Evolutionary conservation across 2,797 vertebrate species (phyloP), one percentile per base, ranked within the genome.

Genomic region (Trachurus trachurus): DNA sequence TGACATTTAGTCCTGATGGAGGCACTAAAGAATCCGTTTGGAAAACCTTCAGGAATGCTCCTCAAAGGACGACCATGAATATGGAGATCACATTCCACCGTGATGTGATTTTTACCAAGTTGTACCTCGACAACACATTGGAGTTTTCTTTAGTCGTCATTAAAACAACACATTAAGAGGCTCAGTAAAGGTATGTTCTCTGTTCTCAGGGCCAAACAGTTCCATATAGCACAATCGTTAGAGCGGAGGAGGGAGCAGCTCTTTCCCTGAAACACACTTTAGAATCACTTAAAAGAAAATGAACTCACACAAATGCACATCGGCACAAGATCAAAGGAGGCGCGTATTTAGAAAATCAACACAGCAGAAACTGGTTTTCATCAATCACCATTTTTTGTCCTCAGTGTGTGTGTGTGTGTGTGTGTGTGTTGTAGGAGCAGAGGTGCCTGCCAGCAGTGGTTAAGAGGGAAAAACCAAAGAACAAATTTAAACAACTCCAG

Each of bases 401-500:
- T 53, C 1, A 61, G 9, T 64, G 63, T 44, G 42, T 44, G 42
- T 44, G 42, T 44, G 13, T 44, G 42, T 44, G 42, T 44, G 52
- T 71, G 68, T 74, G 75, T 50, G 52, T 40, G 76, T 16, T 71
- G 72, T 88, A 83, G 86, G 78, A 83, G 80, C 47, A 69, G 81
- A 75, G 44, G 29, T 49, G 69, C 76, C 60, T 77, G 79, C 76
- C 78, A 84, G 76, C 78, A 70, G 80, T 40, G 61, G 77, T 82
- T 70, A 57, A 74, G 60, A 54, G 74, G 29, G 78, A 73, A 72
- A 82, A 85, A 67, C 45, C 50, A 47, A 44, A 80, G 80, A 68
- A 67, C 74, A 81, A 69, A 80, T 73, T 44, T 87, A 92, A 93
- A 82, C 76, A 87, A 78, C 75, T 87, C 84, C 89, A 92, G 88